Conservation (phyloP, 2,888 invertebrate genomes). For the Caenorhabditis wallacei region DNA sequence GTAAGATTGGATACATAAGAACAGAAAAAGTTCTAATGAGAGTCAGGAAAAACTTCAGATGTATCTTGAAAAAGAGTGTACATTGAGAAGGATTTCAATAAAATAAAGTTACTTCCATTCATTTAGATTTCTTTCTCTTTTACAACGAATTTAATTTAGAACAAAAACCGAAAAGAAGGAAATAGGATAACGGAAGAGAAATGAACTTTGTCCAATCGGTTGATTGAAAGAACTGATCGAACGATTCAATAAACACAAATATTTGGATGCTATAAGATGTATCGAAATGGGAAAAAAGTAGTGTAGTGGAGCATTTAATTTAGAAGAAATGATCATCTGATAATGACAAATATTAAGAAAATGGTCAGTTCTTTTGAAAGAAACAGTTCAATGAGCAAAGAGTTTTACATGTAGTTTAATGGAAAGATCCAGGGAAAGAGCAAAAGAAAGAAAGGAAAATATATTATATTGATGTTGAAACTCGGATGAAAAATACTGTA, state of each 20-base stretch:
- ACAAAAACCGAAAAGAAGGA: not conserved
- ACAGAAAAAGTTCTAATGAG: no score
- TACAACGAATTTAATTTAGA: not conserved
- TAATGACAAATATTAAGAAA: slow-evolving; percentile 15
- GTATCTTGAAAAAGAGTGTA: no score
- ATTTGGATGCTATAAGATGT: slow-evolving; percentile 22
- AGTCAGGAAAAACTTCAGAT: no score
- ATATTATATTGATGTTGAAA: not conserved
- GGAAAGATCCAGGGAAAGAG: not conserved
- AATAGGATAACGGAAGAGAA: not conserved
- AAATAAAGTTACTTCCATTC: no score
- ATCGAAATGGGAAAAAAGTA: slow-evolving; percentile 21
- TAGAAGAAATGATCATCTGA: slow-evolving; percentile 34
- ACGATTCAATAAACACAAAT: not conserved
- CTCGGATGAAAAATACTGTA: no score
- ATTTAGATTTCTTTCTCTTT: not conserved
- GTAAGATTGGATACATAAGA: no score
- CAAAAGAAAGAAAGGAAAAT: not conserved
- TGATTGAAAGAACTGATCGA: not conserved
- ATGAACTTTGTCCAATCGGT: not conserved
- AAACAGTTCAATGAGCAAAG: slow-evolving; percentile 3
- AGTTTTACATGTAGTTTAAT: slow-evolving; percentile 4
- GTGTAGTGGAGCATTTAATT: slow-evolving; percentile 44
- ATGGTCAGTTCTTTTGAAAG: slow-evolving; percentile 29
- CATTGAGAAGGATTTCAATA: no score